A percentile compares a stretch with the other conserved stretches of the same genome.
These are phyloP conservation scores for Caenorhabditis angaria DNA, from an alignment of 2,888 invertebrate genomes.

Conservation along the genomic window DNA sequence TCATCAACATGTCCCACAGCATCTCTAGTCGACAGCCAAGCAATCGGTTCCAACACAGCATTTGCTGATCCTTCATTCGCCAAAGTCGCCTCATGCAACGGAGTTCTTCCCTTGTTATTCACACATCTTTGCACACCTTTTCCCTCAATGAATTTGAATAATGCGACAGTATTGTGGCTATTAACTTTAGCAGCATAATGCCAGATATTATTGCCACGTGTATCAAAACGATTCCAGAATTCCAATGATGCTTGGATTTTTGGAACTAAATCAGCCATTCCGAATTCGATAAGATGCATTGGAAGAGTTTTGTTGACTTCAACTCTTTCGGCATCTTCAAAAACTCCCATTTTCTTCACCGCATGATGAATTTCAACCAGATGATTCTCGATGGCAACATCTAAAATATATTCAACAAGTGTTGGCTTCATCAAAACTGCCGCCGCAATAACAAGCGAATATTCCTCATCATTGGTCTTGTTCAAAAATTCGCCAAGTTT, in stretches of 20 bases:
- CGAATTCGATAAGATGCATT: slow-evolving; percentile 39
- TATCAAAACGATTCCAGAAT: slow-evolving; percentile 41
- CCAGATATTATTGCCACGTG: slow-evolving; percentile 42
- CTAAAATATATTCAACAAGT: slow-evolving; percentile 26
- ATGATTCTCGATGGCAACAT: slow-evolving; percentile 18
- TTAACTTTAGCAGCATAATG: slow-evolving; percentile 51
- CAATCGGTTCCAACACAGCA: slow-evolving; percentile 47
- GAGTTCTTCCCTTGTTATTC: slow-evolving; percentile 68
- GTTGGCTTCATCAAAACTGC: slow-evolving; percentile 15
- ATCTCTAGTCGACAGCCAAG: slow-evolving; percentile 38
- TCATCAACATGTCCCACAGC: slow-evolving; percentile 33
- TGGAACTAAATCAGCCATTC: slow-evolving; percentile 34
- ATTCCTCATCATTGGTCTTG: slow-evolving; percentile 15
- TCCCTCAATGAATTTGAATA: slow-evolving; percentile 45
- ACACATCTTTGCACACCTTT: slow-evolving; percentile 13
- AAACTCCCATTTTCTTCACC: slow-evolving; percentile 10
- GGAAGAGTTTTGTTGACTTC: slow-evolving; percentile 36
- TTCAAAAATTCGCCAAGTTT: slow-evolving; percentile 24
- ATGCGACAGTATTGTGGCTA: slow-evolving; percentile 38
- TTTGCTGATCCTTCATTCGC: slow-evolving; percentile 53
- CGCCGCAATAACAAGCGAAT: slow-evolving; percentile 20
- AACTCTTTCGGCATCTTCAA: slow-evolving; percentile 6
- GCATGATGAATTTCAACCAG: slow-evolving; percentile 39
- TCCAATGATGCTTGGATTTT: slow-evolving; percentile 20
- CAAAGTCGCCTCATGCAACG: slow-evolving; percentile 75